A percentile compares a stretch with the other conserved stretches of the same genome.
Evolutionary conservation across 1,140 invertebrate genomes (phyloP).

Genomic region (Zaprionus davidi): DNA sequence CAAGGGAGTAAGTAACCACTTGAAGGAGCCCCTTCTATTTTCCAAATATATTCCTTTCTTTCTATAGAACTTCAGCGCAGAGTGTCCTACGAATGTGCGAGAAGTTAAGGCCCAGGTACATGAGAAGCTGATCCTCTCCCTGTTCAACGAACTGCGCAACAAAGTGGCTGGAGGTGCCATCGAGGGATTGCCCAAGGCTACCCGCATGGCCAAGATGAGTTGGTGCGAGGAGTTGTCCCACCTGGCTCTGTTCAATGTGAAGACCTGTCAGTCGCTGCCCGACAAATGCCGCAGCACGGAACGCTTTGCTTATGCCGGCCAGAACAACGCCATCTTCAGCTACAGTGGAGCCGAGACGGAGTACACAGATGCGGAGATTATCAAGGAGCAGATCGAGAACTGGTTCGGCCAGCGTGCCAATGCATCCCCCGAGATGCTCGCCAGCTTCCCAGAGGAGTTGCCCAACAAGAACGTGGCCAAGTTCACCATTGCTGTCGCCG

Average conservation of each 20-base stretch:
- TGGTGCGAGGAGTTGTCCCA: slow-evolving; percentile 69
- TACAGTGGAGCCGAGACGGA: slow-evolving; percentile 60
- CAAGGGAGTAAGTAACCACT: slow-evolving; percentile 59
- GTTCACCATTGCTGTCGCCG: slow-evolving; percentile 52
- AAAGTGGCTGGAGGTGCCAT: slow-evolving; percentile 58
- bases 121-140: slow-evolving; percentile 54
- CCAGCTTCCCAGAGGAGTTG: slow-evolving; percentile 62
- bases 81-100: slow-evolving; percentile 60
- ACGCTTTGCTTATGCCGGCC: slow-evolving; percentile 68
- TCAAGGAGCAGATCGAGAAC: slow-evolving; percentile 71
- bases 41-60: neutral
- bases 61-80: slow-evolving; percentile 54
- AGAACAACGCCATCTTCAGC: slow-evolving; percentile 71
- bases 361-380: slow-evolving; percentile 62
- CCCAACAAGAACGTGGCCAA: slow-evolving; percentile 55
- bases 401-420: slow-evolving; percentile 64
- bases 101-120: slow-evolving; percentile 44
- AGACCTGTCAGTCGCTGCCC: slow-evolving; percentile 59
- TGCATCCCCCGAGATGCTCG: slow-evolving; percentile 54
- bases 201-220: slow-evolving; percentile 71
- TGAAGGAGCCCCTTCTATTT: neutral
- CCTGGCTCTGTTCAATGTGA: slow-evolving; percentile 55
- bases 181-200: slow-evolving; percentile 54
- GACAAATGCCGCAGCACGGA: slow-evolving; percentile 76
- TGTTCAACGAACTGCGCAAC: slow-evolving; percentile 69